phyloP scores from a whole-genome alignment of 92 coral and sea anemone species.

The Blastomussa wellsi region DNA sequence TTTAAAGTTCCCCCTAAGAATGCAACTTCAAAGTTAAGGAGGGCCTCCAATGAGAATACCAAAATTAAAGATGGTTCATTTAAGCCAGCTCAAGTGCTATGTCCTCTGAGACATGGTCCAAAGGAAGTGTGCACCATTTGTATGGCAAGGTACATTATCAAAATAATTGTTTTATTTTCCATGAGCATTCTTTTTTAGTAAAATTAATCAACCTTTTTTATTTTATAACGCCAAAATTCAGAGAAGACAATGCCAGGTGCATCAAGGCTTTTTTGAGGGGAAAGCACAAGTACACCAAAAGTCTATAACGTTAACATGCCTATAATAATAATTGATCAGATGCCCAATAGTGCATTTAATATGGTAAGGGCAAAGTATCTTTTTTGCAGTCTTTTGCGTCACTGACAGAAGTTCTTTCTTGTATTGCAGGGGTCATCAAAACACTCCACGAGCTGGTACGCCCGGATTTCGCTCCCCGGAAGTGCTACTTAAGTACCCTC shows the following conservation, averaged over 20 bases:
- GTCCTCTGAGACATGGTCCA: slow-evolving; percentile 76
- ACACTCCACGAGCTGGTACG: slow-evolving; percentile 99
- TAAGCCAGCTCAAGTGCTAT: slow-evolving; percentile 55
- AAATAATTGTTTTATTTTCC: neutral
- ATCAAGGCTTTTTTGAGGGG: neutral
- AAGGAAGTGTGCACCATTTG: slow-evolving; percentile 76
- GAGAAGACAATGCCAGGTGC: neutral
- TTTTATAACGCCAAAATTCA: neutral
- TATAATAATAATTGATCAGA: too few relatives aligned
- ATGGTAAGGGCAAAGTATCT: neutral
- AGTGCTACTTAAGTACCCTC: slow-evolving; percentile 86
- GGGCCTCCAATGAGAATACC: slow-evolving; percentile 33
- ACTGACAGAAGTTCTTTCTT: neutral
- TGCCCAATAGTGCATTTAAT: neutral
- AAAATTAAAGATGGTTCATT: slow-evolving; percentile 30
- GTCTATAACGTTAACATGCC: too few relatives aligned
- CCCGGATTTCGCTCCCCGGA: slow-evolving; percentile 99
- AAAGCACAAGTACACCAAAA: too few relatives aligned
- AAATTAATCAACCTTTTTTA: too few relatives aligned
- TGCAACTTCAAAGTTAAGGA: slow-evolving; percentile 47
- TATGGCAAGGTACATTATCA: slow-evolving; percentile 69
- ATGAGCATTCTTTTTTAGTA: neutral
- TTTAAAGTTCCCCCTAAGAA: slow-evolving; percentile 71
- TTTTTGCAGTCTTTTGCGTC: neutral
- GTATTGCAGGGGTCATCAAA: slow-evolving; percentile 75